Percentiles rank a stretch among this genome's conserved stretches.
Evolutionary conservation across 1,140 invertebrate genomes (phyloP).

Genomic region (Ganaspis sp.): DNA sequence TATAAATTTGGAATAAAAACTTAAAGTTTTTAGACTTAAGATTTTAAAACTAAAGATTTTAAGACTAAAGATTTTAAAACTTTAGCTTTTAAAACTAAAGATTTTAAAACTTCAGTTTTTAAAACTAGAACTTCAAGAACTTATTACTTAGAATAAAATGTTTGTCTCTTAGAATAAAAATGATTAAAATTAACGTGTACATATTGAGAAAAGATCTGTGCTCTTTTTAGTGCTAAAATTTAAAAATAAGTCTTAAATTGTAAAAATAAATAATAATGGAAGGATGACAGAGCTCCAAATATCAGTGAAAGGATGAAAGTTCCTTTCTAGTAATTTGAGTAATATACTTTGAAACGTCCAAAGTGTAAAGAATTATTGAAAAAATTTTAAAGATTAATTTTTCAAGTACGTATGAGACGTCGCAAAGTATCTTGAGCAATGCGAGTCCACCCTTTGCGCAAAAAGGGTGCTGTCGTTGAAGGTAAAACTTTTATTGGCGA

Average conservation of each 20-base stretch:
- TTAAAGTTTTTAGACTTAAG: neutral
- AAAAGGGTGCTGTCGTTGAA: conserved; percentile 16
- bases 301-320: neutral
- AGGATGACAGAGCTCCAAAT: conserved; percentile 25
- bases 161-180: too few relatives aligned
- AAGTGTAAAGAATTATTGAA: conserved; percentile 7
- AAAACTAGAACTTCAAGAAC: too few relatives aligned
- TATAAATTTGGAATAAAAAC: neutral
- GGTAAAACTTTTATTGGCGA: conserved; percentile 60
- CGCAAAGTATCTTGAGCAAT: conserved; percentile 68
- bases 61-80: too few relatives aligned
- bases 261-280: conserved; percentile 3
- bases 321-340: too few relatives aligned
- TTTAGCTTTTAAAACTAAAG: too few relatives aligned
- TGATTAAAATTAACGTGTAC: too few relatives aligned
- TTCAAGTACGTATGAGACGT: conserved; percentile 72
- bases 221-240: neutral
- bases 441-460: conserved; percentile 71
- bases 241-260: neutral
- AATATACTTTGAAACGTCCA: neutral
- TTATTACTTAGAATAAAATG: too few relatives aligned
- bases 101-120: too few relatives aligned
- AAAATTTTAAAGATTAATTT: conserved; percentile 24
- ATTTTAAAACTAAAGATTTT: neutral
- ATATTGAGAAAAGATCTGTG: neutral